A percentile compares a stretch with the other conserved stretches of the same genome.
Conservation (phyloP, 1,140 invertebrate species). For the Trichonephila inaurata region DNA sequence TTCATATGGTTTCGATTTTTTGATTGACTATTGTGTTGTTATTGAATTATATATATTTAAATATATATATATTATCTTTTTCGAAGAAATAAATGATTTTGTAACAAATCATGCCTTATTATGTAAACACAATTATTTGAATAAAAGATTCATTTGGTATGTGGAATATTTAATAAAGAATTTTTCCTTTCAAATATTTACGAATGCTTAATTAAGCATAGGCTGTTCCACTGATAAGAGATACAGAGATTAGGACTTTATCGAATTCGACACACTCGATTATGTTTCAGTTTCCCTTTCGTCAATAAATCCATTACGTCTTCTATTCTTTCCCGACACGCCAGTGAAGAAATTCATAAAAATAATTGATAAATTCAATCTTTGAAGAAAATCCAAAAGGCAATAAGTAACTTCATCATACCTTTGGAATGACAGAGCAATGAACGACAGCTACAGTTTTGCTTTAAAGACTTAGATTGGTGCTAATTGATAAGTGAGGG, state of each 20-base stretch:
- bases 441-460: neutral
- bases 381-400: conserved; percentile 1
- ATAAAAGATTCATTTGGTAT: neutral
- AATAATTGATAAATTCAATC: conserved; percentile 21
- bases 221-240: neutral
- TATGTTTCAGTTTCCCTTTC: conserved; percentile 1
- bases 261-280: conserved; percentile 18
- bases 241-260: neutral
- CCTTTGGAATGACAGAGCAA: neutral
- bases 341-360: neutral
- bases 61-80: neutral
- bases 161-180: neutral
- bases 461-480: neutral
- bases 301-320: neutral
- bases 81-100: neutral
- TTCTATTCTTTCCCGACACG: neutral
- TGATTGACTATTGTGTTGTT: too few species aligned
- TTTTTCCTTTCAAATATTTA: neutral
- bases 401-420: neutral
- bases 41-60: neutral
- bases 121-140: conserved; percentile 20
- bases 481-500: conserved; percentile 34
- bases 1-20: too few species aligned
- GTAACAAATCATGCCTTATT: conserved; percentile 19
- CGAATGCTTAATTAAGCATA: neutral